Conservation (phyloP, 2,888 invertebrate genomes). For the Girardia tigrina region DNA sequence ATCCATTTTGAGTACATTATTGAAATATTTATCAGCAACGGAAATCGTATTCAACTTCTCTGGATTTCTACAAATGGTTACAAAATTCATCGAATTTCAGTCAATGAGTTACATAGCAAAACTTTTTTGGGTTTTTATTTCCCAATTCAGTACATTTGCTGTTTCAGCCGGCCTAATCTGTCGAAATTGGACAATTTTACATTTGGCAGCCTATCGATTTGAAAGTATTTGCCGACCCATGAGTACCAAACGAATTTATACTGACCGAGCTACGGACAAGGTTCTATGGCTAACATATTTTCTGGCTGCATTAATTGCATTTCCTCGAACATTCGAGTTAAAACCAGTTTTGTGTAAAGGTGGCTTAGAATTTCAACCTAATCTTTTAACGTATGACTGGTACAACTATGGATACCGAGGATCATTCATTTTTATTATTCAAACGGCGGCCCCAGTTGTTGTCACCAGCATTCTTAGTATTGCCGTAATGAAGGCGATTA, state of each 20-base stretch:
- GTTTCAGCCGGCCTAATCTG: not conserved
- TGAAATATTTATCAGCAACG: not conserved
- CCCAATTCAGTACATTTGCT: not conserved
- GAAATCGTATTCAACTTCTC: not conserved
- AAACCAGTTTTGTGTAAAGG: not conserved
- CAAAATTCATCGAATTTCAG: not conserved
- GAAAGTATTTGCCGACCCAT: not conserved
- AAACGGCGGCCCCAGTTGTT: not conserved
- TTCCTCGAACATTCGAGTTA: not conserved
- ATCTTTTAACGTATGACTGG: not conserved
- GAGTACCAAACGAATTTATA: not conserved
- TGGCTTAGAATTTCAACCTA: not conserved
- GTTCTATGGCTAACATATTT: not conserved
- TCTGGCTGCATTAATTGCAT: not conserved
- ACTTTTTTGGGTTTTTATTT: slow-evolving; percentile 5
- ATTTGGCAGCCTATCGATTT: not conserved
- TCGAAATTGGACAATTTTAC: slow-evolving; percentile 13
- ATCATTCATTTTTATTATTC: not conserved
- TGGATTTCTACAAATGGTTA: not conserved
- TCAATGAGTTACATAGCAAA: not conserved
- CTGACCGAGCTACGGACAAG: not conserved
- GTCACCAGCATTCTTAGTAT: not conserved
- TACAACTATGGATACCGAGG: not conserved
- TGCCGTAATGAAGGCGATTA: not conserved
- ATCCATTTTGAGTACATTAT: not conserved